These are phyloP conservation scores for Oegoconia quadripuncta DNA, from an alignment of 2,888 invertebrate species.

Conservation along the genomic window DNA sequence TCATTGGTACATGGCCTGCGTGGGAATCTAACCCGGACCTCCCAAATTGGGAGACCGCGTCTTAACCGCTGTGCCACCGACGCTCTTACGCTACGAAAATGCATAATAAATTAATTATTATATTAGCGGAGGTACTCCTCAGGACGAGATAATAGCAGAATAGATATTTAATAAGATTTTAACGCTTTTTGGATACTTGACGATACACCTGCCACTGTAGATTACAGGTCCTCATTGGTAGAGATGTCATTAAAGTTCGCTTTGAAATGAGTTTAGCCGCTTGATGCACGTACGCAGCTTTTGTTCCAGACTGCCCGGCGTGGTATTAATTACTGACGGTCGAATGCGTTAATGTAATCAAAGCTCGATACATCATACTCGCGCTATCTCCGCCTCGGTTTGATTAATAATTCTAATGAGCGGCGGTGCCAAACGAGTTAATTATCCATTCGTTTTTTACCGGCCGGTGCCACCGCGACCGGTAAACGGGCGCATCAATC, in stretches of 20 bases:
- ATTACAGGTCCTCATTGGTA: too few relatives aligned
- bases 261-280: constrained; percentile 19
- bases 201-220: constrained; percentile 34
- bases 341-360: constrained; percentile 76
- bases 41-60: too few relatives aligned
- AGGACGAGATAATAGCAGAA: too few relatives aligned
- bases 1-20: too few relatives aligned
- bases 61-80: too few relatives aligned
- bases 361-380: constrained; percentile 76
- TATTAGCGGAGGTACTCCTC: too few relatives aligned
- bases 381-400: constrained; percentile 71
- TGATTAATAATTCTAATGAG: constrained; percentile 79
- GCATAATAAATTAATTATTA: too few relatives aligned
- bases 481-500: constrained; percentile 77
- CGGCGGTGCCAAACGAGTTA: constrained; percentile 79
- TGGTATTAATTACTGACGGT: constrained; percentile 69
- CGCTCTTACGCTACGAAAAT: too few relatives aligned
- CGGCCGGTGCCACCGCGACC: constrained; percentile 63
- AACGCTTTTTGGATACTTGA: constrained; percentile 9
- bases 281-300: constrained; percentile 24
- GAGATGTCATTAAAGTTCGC: constrained; percentile 45
- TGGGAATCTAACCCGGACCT: too few relatives aligned
- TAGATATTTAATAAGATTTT: too few relatives aligned
- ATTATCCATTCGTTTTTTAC: constrained; percentile 75
- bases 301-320: constrained; percentile 60